phyloP scores from a whole-genome alignment of 2,797 vertebrate genomes.

The Sebastes paucispinis region DNA sequence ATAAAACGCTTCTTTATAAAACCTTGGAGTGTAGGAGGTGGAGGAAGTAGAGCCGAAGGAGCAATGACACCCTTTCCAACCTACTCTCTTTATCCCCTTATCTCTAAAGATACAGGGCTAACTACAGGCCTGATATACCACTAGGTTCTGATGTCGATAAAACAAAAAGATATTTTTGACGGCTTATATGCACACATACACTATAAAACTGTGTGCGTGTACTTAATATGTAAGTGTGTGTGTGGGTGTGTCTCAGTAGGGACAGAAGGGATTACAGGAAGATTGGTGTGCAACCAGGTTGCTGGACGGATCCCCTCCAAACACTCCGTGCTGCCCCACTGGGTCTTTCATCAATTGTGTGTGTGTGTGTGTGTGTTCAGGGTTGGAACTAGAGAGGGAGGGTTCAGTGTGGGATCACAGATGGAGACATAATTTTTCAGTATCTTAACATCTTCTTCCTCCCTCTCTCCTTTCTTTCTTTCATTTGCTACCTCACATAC shows the following conservation, averaged over 20 bases:
- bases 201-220: neutral
- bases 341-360: conserved; percentile 71
- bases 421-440: conserved; percentile 54
- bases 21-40: neutral
- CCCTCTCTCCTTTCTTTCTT: neutral
- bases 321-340: conserved; percentile 72
- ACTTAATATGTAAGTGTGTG: conserved; percentile 33
- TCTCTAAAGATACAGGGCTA: neutral
- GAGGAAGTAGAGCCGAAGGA: conserved; percentile 71
- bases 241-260: conserved; percentile 45
- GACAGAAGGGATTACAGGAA: conserved; percentile 75
- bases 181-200: neutral
- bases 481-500: neutral
- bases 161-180: neutral
- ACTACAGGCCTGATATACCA: neutral
- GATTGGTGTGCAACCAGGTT: conserved; percentile 74
- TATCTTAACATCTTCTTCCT: conserved; percentile 10
- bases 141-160: neutral
- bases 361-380: conserved; percentile 42
- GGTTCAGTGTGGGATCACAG: conserved; percentile 54
- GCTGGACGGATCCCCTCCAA: conserved; percentile 61
- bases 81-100: neutral
- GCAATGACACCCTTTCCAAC: neutral
- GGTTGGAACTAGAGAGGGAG: conserved; percentile 33
- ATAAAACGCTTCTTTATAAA: neutral